Evolutionary conservation across 2,113 vertebrate species (phyloP), one percentile per base, ranked within the genome.

Genomic region (Fulmarus glacialis): DNA sequence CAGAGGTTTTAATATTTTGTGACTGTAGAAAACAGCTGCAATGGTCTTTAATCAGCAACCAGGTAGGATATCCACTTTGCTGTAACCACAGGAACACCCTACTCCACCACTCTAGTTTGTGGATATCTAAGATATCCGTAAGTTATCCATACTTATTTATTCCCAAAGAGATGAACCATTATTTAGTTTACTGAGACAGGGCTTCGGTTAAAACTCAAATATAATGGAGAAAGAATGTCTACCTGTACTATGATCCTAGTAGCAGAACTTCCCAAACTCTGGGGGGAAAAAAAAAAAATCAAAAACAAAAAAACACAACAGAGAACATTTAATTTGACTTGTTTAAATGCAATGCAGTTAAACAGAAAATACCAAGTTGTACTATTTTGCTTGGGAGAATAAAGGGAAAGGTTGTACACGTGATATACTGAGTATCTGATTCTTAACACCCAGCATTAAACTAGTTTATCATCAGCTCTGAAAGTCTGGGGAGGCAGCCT

Each of bases 241-340:
- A 98, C 97, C 93, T 97, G 96, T 92, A 95, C 8, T 82, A 97
- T 81, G 85, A 94, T 77, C 78, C 74, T 92, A n/a, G 90, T 95
- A 71, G 82, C 96, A 89, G 97, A 97, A 70, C 47, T 97, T 96
- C 93, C 97, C 91, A 97, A 52, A 79, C 81, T 89, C 97, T 97
- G 62, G 11, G 11, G 38, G 38, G 38, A 40, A 40, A 40, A 11
- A 96, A 93, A 60, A 60, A 38, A 64, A 50, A 15, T 38, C 8
- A 22, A 58, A 58, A 34, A 3, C 20, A n/a, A 68, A 38, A 52
- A 16, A 18, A 2, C 23, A 11, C 11, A 70, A 78, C 29, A 83
- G 53, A 27, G 3, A 86, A 32, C 30, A 78, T 14, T 80, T 50
- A 50, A n/a, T 80, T n/a, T 68, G 14, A 59, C 18, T 81, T 53